Evolutionary conservation across 2,888 invertebrate species (phyloP).

Genomic region (Drosophila longiperda): DNA sequence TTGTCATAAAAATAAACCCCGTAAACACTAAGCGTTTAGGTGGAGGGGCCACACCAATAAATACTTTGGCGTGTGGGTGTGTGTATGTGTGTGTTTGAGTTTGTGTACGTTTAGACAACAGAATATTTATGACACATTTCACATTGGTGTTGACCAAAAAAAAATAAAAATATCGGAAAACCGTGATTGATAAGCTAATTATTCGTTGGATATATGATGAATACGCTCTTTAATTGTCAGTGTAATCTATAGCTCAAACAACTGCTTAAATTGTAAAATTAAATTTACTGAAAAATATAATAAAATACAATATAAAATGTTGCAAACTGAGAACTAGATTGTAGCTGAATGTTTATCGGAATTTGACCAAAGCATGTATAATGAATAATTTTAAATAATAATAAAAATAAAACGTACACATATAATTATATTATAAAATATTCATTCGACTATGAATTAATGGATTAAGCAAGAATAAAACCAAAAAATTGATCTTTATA

Average conservation of each 20-base stretch:
- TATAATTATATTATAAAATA: background rate
- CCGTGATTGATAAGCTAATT: conserved; percentile 35
- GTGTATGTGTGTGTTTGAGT: conserved; percentile 8
- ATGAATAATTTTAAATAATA: background rate
- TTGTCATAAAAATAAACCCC: conserved; percentile 51
- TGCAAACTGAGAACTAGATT: too few relatives aligned
- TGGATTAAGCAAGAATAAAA: background rate
- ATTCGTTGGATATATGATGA: background rate
- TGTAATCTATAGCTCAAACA: background rate
- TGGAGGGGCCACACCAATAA: conserved; percentile 8
- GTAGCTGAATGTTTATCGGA: background rate
- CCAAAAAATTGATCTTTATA: background rate
- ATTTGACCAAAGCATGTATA: background rate
- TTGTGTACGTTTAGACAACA: conserved; percentile 18
- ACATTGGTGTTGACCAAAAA: conserved; percentile 24
- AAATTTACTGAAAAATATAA: background rate
- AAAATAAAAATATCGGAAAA: conserved; percentile 24
- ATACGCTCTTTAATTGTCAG: background rate
- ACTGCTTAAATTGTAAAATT: background rate
- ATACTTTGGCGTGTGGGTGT: conserved; percentile 1
- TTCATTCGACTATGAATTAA: background rate
- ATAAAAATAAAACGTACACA: background rate
- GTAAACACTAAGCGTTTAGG: conserved; percentile 19
- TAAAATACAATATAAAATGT: background rate
- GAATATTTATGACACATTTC: conserved; percentile 36